A percentile compares a stretch with the other conserved stretches of the same genome.
Evolutionary conservation across 2,888 invertebrate species (phyloP).

Genomic region (Ligdia adustata): DNA sequence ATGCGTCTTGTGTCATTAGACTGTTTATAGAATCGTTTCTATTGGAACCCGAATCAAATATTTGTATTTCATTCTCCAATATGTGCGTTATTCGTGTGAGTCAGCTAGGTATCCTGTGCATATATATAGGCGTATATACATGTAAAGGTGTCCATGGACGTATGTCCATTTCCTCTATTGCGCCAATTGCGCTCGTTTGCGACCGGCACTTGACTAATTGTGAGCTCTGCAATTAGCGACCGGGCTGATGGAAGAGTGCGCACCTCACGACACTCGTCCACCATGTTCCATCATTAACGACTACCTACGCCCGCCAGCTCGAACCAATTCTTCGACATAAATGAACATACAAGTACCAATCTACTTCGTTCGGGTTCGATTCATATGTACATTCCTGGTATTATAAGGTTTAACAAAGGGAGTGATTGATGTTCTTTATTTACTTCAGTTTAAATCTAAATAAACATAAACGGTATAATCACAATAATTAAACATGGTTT

Average conservation of each 20-base stretch:
- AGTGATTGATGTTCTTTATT: no score
- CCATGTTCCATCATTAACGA: constrained; percentile 10
- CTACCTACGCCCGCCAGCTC: constrained; percentile 8
- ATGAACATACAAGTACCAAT: background rate
- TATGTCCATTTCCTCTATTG: constrained; percentile 76
- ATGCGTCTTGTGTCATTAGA: no score
- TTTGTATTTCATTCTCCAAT: no score
- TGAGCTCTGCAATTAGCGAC: constrained; percentile 71
- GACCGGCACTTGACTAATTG: constrained; percentile 74
- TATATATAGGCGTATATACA: no score
- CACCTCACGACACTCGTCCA: constrained; percentile 47
- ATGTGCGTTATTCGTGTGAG: constrained; percentile 7
- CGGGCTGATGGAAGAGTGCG: constrained; percentile 56
- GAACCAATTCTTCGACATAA: background rate
- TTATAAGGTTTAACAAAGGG: no score
- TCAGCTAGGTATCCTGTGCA: constrained; percentile 9
- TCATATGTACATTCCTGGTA: no score
- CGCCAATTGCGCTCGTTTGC: constrained; percentile 79
- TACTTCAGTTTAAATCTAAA: no score
- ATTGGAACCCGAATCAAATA: no score
- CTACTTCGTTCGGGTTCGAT: no score
- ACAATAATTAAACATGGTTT: no score
- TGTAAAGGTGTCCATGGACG: constrained; percentile 60
- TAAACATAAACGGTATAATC: no score
- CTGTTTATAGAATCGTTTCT: no score